These are phyloP conservation scores for Blennius ocellaris DNA, from an alignment of 2,113 vertebrate species.

Conservation along the genomic window DNA sequence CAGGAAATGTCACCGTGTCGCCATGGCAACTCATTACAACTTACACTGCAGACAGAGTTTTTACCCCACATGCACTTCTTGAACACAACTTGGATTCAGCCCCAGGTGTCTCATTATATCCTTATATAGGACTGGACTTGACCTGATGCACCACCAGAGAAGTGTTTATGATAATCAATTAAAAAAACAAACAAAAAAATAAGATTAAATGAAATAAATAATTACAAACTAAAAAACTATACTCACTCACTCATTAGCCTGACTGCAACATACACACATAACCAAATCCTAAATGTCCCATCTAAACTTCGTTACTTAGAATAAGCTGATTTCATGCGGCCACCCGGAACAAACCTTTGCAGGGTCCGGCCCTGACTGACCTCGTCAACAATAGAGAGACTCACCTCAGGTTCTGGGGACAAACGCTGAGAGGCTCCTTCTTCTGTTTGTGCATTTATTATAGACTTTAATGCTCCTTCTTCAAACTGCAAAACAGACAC, in stretches of 20 bases:
- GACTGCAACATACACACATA: background rate
- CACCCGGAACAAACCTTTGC: background rate
- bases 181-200: background rate
- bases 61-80: too few species aligned
- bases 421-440: conserved; percentile 66
- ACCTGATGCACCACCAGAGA: background rate
- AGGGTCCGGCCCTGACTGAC: background rate
- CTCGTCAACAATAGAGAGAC: background rate
- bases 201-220: background rate
- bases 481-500: conserved; percentile 80
- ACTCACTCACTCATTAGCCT: background rate
- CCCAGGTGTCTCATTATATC: too few species aligned
- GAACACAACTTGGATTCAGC: too few species aligned
- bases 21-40: too few species aligned
- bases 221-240: background rate
- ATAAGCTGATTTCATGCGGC: background rate
- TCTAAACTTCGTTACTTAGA: background rate
- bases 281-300: background rate
- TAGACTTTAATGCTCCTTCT: conserved; percentile 85
- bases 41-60: too few species aligned
- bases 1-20: background rate
- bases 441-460: conserved; percentile 81
- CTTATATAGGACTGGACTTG: too few species aligned
- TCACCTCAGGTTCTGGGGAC: conserved; percentile 71
- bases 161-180: background rate